Evolutionary conservation across 2,888 invertebrate species (phyloP).

Genomic region (Lysandra bellargus): DNA sequence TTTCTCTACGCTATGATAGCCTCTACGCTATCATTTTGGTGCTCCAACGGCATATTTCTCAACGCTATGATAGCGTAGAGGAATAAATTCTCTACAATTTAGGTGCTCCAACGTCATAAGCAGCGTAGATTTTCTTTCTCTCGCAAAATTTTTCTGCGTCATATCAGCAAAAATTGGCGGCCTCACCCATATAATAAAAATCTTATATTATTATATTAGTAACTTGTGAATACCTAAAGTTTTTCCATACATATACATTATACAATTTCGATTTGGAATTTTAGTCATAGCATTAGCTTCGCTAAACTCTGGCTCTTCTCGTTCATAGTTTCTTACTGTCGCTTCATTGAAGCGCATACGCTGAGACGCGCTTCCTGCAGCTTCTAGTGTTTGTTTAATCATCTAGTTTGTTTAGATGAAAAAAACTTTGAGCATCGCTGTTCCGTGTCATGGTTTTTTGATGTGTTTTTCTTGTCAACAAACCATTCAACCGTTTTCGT

Average conservation of each 20-base stretch:
- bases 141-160: no score
- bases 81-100: no score
- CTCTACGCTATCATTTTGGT: no score
- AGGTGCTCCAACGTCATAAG: no score
- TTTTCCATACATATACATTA: neutral
- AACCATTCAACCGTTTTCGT: constrained; percentile 30
- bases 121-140: no score
- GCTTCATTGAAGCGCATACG: constrained; percentile 44
- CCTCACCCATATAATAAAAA: no score
- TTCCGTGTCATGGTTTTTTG: constrained; percentile 48
- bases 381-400: constrained; percentile 63
- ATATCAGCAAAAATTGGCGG: no score
- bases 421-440: constrained; percentile 41
- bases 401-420: constrained; percentile 60
- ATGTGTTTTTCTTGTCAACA: constrained; percentile 49
- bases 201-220: no score
- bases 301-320: constrained; percentile 14
- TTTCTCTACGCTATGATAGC: no score
- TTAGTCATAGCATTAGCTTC: neutral
- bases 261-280: neutral
- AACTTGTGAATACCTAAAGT: neutral
- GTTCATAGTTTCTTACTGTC: constrained; percentile 19
- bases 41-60: no score
- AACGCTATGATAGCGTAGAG: no score
- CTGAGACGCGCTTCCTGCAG: constrained; percentile 55